Evolutionary conservation across 1,140 invertebrate genomes (phyloP).

Genomic region (Drosophila persimilis): DNA sequence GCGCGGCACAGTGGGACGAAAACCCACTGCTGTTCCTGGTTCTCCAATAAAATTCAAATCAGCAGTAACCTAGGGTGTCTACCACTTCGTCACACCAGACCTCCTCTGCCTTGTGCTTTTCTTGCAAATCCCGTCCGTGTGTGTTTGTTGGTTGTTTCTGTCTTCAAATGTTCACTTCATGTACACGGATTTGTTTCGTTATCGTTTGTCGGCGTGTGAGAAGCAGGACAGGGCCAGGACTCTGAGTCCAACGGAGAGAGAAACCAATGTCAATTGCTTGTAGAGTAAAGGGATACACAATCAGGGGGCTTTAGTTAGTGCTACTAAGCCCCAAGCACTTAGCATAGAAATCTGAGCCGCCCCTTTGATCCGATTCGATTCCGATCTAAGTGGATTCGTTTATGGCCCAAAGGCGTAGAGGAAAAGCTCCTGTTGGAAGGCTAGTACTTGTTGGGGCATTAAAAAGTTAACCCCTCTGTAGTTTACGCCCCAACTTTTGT

Average conservation of each 20-base stretch:
- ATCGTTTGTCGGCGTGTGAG: slow-evolving; percentile 38
- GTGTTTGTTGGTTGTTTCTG: too few species aligned
- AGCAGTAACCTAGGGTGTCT: too few species aligned
- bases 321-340: slow-evolving; percentile 29
- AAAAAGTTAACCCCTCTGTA: not conserved
- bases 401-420: slow-evolving; percentile 1
- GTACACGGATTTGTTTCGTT: slow-evolving; percentile 67
- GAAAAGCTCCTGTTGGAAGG: not conserved
- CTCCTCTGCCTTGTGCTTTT: too few species aligned
- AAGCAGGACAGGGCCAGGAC: slow-evolving; percentile 25
- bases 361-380: slow-evolving; percentile 39
- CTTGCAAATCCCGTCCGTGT: too few species aligned
- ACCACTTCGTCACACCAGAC: too few species aligned
- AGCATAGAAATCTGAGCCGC: slow-evolving; percentile 10
- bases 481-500: slow-evolving; percentile 12
- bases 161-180: slow-evolving; percentile 25
- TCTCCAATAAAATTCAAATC: too few species aligned
- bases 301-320: slow-evolving; percentile 18
- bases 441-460: too few species aligned
- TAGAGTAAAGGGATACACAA: slow-evolving; percentile 7
- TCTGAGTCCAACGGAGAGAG: too few species aligned
- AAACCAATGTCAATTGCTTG: slow-evolving; percentile 19
- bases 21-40: too few species aligned
- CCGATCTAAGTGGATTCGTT: slow-evolving; percentile 38
- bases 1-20: too few species aligned